A percentile compares a stretch with the other conserved stretches of the same genome.
These are phyloP conservation scores for Tetramorium parvispinum DNA, from an alignment of 1,140 invertebrate genomes.

Conservation along the genomic window DNA sequence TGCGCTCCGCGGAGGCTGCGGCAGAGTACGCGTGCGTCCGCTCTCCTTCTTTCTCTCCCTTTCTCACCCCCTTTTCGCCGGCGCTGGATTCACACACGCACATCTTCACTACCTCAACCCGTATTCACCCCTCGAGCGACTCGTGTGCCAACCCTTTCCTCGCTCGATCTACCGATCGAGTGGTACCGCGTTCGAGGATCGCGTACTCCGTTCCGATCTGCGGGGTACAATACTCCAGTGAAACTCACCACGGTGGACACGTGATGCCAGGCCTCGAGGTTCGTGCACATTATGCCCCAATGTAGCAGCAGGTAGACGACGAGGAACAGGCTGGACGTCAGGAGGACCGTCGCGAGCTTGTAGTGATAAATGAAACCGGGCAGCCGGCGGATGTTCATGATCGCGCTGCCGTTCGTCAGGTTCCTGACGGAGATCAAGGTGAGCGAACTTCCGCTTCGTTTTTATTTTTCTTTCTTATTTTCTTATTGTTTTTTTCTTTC, in stretches of 20 bases:
- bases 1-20: background rate
- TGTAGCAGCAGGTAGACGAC: constrained; percentile 84
- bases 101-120: constrained; percentile 16
- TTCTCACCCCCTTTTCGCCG: constrained; percentile 12
- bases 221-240: background rate
- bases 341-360: constrained; percentile 72
- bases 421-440: constrained; percentile 35
- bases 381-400: constrained; percentile 80
- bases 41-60: background rate
- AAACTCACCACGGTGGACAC: constrained; percentile 86
- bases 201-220: too few relatives aligned
- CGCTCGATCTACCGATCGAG: too few relatives aligned
- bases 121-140: background rate
- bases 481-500: background rate
- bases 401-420: constrained; percentile 22
- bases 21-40: constrained; percentile 65
- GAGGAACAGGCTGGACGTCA: constrained; percentile 70
- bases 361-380: constrained; percentile 83
- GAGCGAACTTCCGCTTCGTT: background rate
- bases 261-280: constrained; percentile 86
- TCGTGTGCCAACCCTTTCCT: background rate
- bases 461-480: background rate
- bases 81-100: constrained; percentile 21
- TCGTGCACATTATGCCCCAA: constrained; percentile 87
- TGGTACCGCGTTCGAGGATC: background rate